These are phyloP conservation scores for Diceros bicornis DNA, from an alignment of 2,797 vertebrate species.

Conservation along the genomic window DNA sequence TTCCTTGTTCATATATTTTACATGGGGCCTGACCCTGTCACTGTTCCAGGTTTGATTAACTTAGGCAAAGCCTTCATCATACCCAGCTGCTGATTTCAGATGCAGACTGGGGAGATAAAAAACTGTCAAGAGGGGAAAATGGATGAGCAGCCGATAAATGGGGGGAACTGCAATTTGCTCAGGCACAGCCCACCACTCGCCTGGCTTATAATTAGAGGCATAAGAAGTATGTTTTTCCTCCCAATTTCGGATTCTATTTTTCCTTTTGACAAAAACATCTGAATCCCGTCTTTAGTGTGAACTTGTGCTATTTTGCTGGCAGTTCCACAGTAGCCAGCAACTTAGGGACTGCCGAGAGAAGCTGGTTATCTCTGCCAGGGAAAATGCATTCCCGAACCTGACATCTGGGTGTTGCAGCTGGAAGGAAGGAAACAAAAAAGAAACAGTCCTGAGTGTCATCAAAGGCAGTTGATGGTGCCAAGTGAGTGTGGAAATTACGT, in stretches of 20 bases:
- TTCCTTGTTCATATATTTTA: constrained; percentile 67
- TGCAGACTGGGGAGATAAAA: constrained; percentile 68
- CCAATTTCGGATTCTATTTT: constrained; percentile 72
- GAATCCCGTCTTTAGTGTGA: constrained; percentile 78
- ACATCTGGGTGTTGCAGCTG: constrained; percentile 91
- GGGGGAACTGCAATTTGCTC: constrained; percentile 64
- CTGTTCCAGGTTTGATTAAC: constrained; percentile 76
- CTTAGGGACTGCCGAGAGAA: constrained; percentile 83
- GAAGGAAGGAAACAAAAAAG: constrained; percentile 88
- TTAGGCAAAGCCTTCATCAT: constrained; percentile 73
- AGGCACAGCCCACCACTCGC: constrained; percentile 61
- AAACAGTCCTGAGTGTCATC: constrained; percentile 89
- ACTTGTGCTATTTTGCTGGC: constrained; percentile 78
- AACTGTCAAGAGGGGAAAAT: constrained; percentile 74
- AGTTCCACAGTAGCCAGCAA: constrained; percentile 83
- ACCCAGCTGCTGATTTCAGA: constrained; percentile 81
- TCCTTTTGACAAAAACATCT: constrained; percentile 77
- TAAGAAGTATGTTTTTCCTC: constrained; percentile 75
- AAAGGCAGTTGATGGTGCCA: constrained; percentile 90
- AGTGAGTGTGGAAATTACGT: constrained; percentile 90
- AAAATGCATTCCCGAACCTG: constrained; percentile 87
- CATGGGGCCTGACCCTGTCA: constrained; percentile 42
- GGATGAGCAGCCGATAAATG: constrained; percentile 71
- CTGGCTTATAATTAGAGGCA: constrained; percentile 82
- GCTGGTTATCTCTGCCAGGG: constrained; percentile 85